These are phyloP conservation scores for Sebastes oblongus DNA, from an alignment of 2,797 vertebrate species.

Conservation along the genomic window DNA sequence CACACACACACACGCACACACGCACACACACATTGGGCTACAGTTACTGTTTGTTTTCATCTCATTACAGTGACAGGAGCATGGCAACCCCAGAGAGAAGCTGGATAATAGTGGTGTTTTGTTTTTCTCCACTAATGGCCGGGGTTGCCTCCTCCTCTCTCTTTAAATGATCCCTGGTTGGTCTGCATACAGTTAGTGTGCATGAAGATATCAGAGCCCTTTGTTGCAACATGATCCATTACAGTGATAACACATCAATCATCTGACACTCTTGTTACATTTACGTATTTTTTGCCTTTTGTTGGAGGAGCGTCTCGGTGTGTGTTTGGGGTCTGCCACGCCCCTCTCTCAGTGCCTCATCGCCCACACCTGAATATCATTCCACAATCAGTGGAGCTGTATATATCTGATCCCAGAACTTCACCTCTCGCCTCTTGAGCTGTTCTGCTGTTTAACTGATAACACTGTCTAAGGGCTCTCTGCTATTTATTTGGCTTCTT, in stretches of 20 bases:
- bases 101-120: conserved; percentile 53
- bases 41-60: conserved; percentile 73
- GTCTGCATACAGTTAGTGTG: not conserved
- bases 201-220: conserved; percentile 5
- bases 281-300: not conserved
- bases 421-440: fast-evolving
- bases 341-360: not conserved
- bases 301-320: not conserved
- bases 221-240: conserved; percentile 14
- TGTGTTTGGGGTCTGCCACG: not conserved
- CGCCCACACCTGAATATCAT: not conserved
- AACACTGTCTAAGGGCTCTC: too few relatives aligned
- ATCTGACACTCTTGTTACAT: not conserved
- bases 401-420: not conserved
- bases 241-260: not conserved
- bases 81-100: conserved; percentile 53
- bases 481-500: not conserved
- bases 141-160: conserved; percentile 12
- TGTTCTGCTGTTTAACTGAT: too few relatives aligned
- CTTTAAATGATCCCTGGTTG: conserved; percentile 26
- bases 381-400: not conserved
- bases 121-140: conserved; percentile 20
- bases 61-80: conserved; percentile 65
- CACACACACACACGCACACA: not conserved
- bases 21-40: conserved; percentile 15